phyloP scores from a whole-genome alignment of 2,113 vertebrate genomes.

The Sciurus niger region DNA sequence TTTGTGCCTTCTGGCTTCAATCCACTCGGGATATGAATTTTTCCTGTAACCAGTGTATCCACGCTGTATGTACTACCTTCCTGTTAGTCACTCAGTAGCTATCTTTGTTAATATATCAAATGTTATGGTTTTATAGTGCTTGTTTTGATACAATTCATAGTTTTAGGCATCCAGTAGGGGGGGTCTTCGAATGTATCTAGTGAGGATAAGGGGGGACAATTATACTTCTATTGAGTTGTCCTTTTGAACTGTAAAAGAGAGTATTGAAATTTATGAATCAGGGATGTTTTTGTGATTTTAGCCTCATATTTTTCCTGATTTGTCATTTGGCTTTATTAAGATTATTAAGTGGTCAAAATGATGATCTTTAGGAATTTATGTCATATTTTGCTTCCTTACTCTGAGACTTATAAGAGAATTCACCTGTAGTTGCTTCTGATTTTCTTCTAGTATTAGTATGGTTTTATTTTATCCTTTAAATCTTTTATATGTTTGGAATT shows the following conservation, averaged over 20 bases:
- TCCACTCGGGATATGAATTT: not conserved
- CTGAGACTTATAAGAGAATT: slow-evolving; percentile 3
- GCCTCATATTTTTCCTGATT: not conserved
- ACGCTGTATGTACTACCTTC: not conserved
- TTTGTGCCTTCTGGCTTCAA: not conserved
- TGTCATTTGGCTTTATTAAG: slow-evolving; percentile 52
- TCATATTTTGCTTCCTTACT: not conserved
- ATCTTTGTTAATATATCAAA: too few species aligned
- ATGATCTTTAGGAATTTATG: not conserved
- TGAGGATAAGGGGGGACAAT: not conserved
- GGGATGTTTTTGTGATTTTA: slow-evolving; percentile 22
- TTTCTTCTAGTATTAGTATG: not conserved
- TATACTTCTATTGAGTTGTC: not conserved
- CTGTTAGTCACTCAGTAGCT: not conserved
- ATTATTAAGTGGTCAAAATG: slow-evolving; percentile 31
- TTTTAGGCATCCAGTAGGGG: not conserved
- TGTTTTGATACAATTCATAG: not conserved
- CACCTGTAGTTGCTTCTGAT: not conserved
- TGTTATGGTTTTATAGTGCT: not conserved
- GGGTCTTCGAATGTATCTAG: not conserved
- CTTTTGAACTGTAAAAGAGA: not conserved
- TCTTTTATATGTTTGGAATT: slow-evolving; percentile 41
- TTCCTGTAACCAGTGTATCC: not conserved
- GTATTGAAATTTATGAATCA: not conserved
- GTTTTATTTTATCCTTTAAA: slow-evolving; percentile 50